Conservation (phyloP, 1,140 invertebrate genomes). For the Helicoverpa armigera region DNA sequence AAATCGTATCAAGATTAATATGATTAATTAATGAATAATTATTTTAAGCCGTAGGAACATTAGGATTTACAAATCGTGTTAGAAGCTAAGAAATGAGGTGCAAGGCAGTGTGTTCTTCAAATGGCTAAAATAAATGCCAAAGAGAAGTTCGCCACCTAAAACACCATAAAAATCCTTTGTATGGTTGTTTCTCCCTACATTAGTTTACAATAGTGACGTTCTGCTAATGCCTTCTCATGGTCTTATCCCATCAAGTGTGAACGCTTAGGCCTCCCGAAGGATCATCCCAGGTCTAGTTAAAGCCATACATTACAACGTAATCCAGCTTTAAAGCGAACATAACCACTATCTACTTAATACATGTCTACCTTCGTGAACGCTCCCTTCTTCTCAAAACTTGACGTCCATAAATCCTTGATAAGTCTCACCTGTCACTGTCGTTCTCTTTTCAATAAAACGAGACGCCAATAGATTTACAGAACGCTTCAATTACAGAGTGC, state of each 20-base stretch:
- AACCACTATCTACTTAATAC: slow-evolving; percentile 1
- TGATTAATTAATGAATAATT: too few species aligned
- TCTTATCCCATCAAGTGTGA: not conserved
- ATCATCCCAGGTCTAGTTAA: not conserved
- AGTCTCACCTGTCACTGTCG: slow-evolving; percentile 38
- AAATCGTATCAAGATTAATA: too few species aligned
- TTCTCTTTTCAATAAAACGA: slow-evolving; percentile 33
- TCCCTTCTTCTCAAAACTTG: slow-evolving; percentile 28
- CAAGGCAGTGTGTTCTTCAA: too few species aligned
- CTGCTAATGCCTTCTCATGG: not conserved
- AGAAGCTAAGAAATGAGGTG: too few species aligned
- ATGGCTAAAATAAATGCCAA: too few species aligned
- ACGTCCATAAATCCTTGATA: slow-evolving; percentile 42
- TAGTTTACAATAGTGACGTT: not conserved
- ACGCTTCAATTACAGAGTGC: slow-evolving; percentile 17
- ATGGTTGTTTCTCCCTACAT: too few species aligned
- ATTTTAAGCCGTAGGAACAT: too few species aligned
- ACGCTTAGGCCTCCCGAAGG: not conserved
- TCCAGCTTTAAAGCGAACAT: slow-evolving; percentile 16
- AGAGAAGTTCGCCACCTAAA: too few species aligned
- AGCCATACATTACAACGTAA: slow-evolving; percentile 25
- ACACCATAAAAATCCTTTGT: too few species aligned
- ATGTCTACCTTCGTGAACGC: not conserved
- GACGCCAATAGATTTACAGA: slow-evolving; percentile 18
- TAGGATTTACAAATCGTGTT: too few species aligned